phyloP scores from a whole-genome alignment of 2,797 vertebrate species.

The Austrolebias charrua region DNA sequence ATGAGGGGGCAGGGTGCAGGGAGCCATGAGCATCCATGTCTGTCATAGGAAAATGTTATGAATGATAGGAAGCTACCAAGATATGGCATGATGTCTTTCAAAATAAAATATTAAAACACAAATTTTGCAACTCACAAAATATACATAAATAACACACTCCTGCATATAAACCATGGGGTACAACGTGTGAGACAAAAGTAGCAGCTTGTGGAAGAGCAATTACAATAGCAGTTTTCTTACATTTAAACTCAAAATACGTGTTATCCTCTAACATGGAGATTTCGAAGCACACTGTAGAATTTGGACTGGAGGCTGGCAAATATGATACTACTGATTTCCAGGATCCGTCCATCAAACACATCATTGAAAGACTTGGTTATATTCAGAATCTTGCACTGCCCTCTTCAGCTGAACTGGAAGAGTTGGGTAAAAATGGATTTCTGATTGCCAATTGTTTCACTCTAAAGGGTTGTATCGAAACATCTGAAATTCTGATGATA shows the following conservation, averaged over 20 bases:
- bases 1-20: too few relatives aligned
- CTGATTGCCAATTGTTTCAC: background rate
- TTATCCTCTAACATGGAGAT: slow-evolving; percentile 79
- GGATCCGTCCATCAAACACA: slow-evolving; percentile 80
- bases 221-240: background rate
- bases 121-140: too few relatives aligned
- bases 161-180: too few relatives aligned
- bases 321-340: slow-evolving; percentile 91
- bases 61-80: too few relatives aligned
- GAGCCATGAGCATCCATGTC: too few relatives aligned
- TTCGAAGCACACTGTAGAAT: slow-evolving; percentile 88
- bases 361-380: slow-evolving; percentile 89
- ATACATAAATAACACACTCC: too few relatives aligned
- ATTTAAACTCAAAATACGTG: background rate
- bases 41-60: too few relatives aligned
- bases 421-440: slow-evolving; percentile 75
- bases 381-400: slow-evolving; percentile 88
- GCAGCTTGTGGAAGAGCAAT: too few relatives aligned
- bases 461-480: background rate
- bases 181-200: too few relatives aligned
- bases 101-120: too few relatives aligned
- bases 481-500: too few relatives aligned
- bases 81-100: too few relatives aligned
- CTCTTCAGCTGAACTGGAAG: slow-evolving; percentile 74
- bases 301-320: slow-evolving; percentile 81